Base-by-base conservation (phyloP, 1,140 invertebrate species). In the Ridgeia piscesae region DNA sequence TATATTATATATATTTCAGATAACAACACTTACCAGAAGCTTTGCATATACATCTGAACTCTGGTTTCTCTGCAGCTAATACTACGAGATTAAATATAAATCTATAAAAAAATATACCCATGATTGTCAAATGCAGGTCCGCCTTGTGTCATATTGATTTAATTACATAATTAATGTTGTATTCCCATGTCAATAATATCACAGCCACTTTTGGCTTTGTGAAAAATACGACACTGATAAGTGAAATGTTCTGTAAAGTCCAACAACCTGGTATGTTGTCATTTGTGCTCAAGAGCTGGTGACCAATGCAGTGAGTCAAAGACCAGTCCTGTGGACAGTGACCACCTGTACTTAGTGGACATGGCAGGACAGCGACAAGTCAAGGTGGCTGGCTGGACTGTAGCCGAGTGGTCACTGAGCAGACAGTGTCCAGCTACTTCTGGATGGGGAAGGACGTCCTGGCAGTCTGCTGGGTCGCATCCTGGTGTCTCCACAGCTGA, bases 401-500 rank as follows among this genome's bases (percentile, higher is more conserved):
- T 42, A 42, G 42, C 42, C 42, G 42, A 77, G 58, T 77, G 58
- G 58, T 77, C 58, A 77, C 11, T 77, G 17, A 21, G 6, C 58
- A 17, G 42, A 42, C 42, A 42, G 42, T 42, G 42, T 42, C 42
- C 42, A 42, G 4, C 94, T 95, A 96, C 93, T 93, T 92, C 94
- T 95, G 94, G 91, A 96, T 94, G 14, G 95, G 95, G 95, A 96
- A 95, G 92, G 94, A 93, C 1, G 94, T 94, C n/a, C 94, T 93
- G 42, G 94, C 94, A 89, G 92, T 92, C 11, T 93, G 94, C 14
- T 94, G 48, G 2, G 97, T 97, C 0, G 97, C 97, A 96, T 99
- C 98, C 92, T 97, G 97, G 93, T 98, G 97, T 94, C 98, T 97
- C 99, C 99, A 99, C 94, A 99, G 96, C 94, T 99, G 99, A 0